Conservation (phyloP, 2,888 invertebrate genomes). For the Epistrophe eligans region DNA sequence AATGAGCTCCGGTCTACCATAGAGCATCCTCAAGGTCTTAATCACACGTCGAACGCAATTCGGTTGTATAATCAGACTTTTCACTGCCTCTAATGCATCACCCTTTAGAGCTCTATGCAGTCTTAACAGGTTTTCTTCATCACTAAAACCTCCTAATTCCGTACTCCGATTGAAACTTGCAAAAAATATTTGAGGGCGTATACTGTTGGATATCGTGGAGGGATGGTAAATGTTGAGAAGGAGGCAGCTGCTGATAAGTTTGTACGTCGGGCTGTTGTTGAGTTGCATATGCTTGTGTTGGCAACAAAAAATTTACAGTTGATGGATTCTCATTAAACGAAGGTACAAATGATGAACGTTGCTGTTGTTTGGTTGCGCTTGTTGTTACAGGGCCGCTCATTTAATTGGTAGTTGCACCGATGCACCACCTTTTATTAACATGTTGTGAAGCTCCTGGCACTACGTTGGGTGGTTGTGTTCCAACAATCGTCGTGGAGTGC, state of each 20-base stretch:
- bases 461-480: not conserved
- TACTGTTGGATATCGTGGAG: not conserved
- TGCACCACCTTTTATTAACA: not conserved
- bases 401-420: not conserved
- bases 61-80: constrained; percentile 40
- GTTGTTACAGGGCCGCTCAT: no score
- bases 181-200: constrained; percentile 1
- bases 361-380: no score
- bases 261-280: not conserved
- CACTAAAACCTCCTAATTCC: constrained; percentile 6
- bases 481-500: constrained; percentile 16
- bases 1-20: constrained; percentile 35
- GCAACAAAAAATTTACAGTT: no score
- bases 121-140: not conserved
- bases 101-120: constrained; percentile 20
- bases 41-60: constrained; percentile 25
- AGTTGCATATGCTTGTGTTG: not conserved
- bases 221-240: not conserved
- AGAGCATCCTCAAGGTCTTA: constrained; percentile 18
- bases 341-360: no score
- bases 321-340: no score
- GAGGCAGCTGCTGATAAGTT: not conserved
- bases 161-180: constrained; percentile 27
- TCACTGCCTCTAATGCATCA: constrained; percentile 22
- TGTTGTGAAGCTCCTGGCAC: not conserved